phyloP scores from a whole-genome alignment of 2,888 invertebrate species.

The Vesta saturnalis region DNA sequence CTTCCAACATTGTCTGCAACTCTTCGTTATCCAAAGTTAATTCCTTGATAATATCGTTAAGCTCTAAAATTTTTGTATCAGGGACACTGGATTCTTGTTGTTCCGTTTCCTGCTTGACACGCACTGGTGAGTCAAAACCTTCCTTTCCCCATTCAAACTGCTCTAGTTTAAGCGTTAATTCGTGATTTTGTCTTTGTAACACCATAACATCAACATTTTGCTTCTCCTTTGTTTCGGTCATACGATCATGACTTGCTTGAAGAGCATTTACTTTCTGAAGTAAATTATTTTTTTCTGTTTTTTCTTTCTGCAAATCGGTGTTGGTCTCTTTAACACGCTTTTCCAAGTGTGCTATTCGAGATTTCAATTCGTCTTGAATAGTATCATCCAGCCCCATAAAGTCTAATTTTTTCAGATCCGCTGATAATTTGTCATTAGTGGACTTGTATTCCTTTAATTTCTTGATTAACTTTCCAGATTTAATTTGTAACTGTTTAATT shows the following conservation, averaged over 20 bases:
- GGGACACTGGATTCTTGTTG: conserved; percentile 26
- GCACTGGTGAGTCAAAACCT: conserved; percentile 42
- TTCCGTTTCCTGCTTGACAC: conserved; percentile 23
- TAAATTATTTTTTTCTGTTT: conserved; percentile 74
- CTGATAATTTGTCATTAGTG: conserved; percentile 69
- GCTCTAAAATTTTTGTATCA: conserved; percentile 61
- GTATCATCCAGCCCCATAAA: conserved; percentile 72
- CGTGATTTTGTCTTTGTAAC: conserved; percentile 77
- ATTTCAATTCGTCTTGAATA: conserved; percentile 82
- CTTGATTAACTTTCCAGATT: conserved; percentile 81
- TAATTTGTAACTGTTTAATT: conserved; percentile 72
- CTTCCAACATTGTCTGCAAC: conserved; percentile 67
- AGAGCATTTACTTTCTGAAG: conserved; percentile 78
- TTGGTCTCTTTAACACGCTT: conserved; percentile 70
- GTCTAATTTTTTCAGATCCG: conserved; percentile 58
- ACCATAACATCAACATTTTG: conserved; percentile 80
- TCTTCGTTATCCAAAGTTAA: conserved; percentile 72
- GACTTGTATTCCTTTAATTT: conserved; percentile 86
- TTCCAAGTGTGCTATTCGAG: conserved; percentile 73
- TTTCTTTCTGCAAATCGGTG: conserved; percentile 69
- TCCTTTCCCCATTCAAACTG: conserved; percentile 65
- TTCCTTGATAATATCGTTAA: conserved; percentile 67
- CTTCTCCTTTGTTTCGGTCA: conserved; percentile 83
- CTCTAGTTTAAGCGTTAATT: conserved; percentile 73
- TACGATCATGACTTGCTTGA: conserved; percentile 78